These are phyloP conservation scores for Cylindroiulus punctatus DNA, from an alignment of 2,888 invertebrate species.

Conservation along the genomic window DNA sequence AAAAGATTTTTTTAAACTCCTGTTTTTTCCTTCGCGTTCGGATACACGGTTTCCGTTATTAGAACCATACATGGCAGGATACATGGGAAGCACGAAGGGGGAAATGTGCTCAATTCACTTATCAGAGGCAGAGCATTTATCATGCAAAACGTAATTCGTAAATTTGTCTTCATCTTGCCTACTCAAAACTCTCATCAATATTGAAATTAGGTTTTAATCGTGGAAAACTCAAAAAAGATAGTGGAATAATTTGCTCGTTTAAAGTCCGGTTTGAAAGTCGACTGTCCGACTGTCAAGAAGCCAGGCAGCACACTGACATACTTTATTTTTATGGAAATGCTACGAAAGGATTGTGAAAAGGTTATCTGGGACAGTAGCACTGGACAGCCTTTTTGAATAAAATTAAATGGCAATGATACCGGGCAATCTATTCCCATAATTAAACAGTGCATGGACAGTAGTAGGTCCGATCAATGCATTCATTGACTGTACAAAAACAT, in stretches of 20 bases:
- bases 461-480: no score
- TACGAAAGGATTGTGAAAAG: no score
- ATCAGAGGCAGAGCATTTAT: neutral
- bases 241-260: neutral
- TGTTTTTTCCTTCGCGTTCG: constrained; percentile 9
- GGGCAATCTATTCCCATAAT: no score
- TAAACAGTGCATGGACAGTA: no score
- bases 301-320: no score
- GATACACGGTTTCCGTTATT: constrained; percentile 27
- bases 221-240: neutral
- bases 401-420: no score
- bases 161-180: neutral
- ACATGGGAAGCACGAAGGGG: neutral
- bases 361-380: no score
- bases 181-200: neutral
- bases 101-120: constrained; percentile 10
- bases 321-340: no score
- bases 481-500: no score
- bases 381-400: no score
- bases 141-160: neutral
- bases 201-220: neutral
- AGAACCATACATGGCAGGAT: constrained; percentile 26
- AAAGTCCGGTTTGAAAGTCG: no score
- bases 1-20: constrained; percentile 34
- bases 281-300: no score